These are phyloP conservation scores for Andrena chrysosceles DNA, from an alignment of 2,888 invertebrate genomes.

Conservation along the genomic window DNA sequence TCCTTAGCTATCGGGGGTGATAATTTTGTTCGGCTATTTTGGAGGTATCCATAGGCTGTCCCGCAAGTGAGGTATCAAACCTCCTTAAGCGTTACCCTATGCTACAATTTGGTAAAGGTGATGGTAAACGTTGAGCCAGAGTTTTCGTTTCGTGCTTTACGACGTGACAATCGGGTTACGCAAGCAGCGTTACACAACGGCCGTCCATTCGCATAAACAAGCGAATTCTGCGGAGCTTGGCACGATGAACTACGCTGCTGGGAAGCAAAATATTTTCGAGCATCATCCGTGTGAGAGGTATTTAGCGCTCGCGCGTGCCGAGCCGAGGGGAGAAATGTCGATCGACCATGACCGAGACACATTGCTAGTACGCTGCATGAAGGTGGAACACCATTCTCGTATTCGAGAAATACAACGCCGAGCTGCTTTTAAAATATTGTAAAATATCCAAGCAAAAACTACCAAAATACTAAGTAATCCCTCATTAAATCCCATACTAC, in stretches of 20 bases:
- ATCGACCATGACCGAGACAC: background rate
- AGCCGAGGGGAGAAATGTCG: background rate
- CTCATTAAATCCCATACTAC: no score
- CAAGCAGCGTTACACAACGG: conserved; percentile 45
- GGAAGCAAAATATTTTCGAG: conserved; percentile 48
- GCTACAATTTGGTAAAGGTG: background rate
- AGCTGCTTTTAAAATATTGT: background rate
- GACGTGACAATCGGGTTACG: conserved; percentile 48
- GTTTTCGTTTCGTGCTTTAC: conserved; percentile 20
- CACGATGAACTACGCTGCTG: conserved; percentile 46
- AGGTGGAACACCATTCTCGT: background rate
- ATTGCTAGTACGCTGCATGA: background rate
- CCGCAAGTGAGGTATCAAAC: no score
- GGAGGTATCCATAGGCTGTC: no score
- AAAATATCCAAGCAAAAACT: background rate
- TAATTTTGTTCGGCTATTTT: no score
- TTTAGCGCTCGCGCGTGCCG: background rate
- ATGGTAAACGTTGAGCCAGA: background rate
- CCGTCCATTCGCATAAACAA: conserved; percentile 52
- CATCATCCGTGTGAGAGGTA: conserved; percentile 22
- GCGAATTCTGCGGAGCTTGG: conserved; percentile 48
- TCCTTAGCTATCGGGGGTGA: no score
- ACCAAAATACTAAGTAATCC: no score
- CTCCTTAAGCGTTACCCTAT: no score
- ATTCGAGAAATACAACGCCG: background rate